Evolutionary conservation across 1,140 invertebrate genomes (phyloP), one percentile per base, ranked within the genome.

Genomic region (Bombus fervidus): DNA sequence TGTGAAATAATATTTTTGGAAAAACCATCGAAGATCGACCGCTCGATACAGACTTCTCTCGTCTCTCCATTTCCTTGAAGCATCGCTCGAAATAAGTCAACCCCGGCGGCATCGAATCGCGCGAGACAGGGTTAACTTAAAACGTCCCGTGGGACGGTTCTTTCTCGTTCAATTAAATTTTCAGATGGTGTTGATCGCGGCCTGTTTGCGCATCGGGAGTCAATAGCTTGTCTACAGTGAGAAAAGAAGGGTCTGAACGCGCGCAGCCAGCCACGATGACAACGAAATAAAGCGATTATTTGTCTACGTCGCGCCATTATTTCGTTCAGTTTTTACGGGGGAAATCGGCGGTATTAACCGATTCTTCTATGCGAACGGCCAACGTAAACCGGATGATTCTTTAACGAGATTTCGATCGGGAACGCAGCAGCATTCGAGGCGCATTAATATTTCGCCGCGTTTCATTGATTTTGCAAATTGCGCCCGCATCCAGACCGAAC

Each of bases 391-490:
- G 57, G 57, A 80, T 80, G 83, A 85, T 72, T 85, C 77, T 85
- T 85, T 85, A 85, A 85, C 83, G 83, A 85, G 83, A 57, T 80
- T 71, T 47, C n/a, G 76, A 62, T 59, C 76, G 83, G 59, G 13
- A 53, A 43, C 81, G 72, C 68, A n/a, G 69, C 68, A 81, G 28
- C 75, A 25, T 80, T 80, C 76, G 68, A 18, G 57, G n/a, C 62
- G 68, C 83, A 85, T 85, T 85, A 85, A 85, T 85, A 85, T 80
- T 85, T 85, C 41, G 68, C 57, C 68, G 41, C 68, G 77, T 85
- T 80, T 73, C 83, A 85, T 85, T 85, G 83, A 80, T 85, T 85
- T 85, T 73, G 83, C 75, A 85, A 85, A 80, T 76, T 80, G 74
- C 75, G 18, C 53, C 59, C n/a, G 41, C 71, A 37, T 39, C 34